phyloP scores from a whole-genome alignment of 2,888 invertebrate species.

The Xylota segnis region DNA sequence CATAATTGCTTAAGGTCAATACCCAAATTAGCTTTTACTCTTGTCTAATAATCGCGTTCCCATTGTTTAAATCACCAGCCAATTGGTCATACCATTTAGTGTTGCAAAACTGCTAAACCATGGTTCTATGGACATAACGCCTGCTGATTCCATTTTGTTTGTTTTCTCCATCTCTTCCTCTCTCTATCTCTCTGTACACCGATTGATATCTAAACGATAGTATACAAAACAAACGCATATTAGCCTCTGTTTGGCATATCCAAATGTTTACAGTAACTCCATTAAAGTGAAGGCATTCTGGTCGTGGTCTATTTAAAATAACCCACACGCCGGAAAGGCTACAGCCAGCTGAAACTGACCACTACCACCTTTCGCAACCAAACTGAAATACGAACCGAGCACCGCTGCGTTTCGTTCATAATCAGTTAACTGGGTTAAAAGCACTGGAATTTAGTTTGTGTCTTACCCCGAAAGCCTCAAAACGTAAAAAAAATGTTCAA shows the following conservation, averaged over 20 bases:
- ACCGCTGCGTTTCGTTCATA: conserved; percentile 64
- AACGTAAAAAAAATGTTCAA: conserved; percentile 21
- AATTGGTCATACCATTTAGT: conserved; percentile 29
- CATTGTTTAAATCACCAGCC: conserved; percentile 26
- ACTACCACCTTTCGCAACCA: conserved; percentile 69
- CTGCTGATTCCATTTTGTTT: conserved; percentile 10
- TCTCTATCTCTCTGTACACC: conserved; percentile 10
- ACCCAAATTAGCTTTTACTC: conserved; percentile 66
- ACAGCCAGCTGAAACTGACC: conserved; percentile 65
- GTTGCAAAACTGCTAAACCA: conserved; percentile 29
- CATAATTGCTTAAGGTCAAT: conserved; percentile 72
- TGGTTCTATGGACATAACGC: conserved; percentile 44
- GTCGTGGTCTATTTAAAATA: conserved; percentile 73
- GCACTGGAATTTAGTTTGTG: conserved; percentile 65
- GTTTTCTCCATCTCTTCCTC: conserved; percentile 33
- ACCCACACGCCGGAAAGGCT: conserved; percentile 67
- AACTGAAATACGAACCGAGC: conserved; percentile 55
- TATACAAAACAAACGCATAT: conserved; percentile 24
- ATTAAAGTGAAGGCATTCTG: conserved; percentile 38
- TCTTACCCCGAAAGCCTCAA: conserved; percentile 45
- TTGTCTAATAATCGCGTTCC: conserved; percentile 46
- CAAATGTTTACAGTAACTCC: conserved; percentile 40
- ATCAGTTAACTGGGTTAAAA: conserved; percentile 76
- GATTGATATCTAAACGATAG: conserved; percentile 69
- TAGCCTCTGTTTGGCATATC: conserved; percentile 35